Conservation (phyloP, 2,888 invertebrate genomes). For the Phyto melanocephala region DNA sequence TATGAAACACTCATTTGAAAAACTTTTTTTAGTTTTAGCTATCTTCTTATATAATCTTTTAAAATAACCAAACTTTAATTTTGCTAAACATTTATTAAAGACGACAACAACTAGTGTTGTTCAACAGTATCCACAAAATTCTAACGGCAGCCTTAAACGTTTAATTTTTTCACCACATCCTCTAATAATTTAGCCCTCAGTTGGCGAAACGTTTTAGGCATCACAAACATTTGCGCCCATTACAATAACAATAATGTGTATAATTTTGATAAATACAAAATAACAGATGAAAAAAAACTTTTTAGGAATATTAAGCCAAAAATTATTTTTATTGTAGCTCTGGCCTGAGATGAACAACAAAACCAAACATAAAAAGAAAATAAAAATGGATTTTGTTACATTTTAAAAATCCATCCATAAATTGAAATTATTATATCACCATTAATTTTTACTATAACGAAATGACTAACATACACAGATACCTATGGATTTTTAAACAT, state of each 20-base stretch:
- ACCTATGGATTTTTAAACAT: neutral
- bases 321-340: neutral
- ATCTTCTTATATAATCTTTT: no score
- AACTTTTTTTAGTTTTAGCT: no score
- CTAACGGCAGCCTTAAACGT: neutral
- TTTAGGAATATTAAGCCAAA: neutral
- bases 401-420: conserved; percentile 44
- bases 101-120: no score
- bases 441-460: conserved; percentile 28
- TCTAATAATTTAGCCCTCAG: neutral
- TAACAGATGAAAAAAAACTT: neutral
- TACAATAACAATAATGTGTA: neutral
- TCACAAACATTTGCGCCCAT: neutral
- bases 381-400: conserved; percentile 17
- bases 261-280: neutral
- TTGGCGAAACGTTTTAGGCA: neutral
- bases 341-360: neutral
- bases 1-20: no score
- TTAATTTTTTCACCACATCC: neutral
- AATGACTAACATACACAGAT: neutral
- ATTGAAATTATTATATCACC: conserved; percentile 49
- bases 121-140: no score
- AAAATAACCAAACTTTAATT: no score
- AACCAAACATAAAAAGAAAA: neutral
- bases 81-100: no score